Evolutionary conservation across 2,797 vertebrate genomes (phyloP).

Genomic region (Acrossocheilus fasciatus): DNA sequence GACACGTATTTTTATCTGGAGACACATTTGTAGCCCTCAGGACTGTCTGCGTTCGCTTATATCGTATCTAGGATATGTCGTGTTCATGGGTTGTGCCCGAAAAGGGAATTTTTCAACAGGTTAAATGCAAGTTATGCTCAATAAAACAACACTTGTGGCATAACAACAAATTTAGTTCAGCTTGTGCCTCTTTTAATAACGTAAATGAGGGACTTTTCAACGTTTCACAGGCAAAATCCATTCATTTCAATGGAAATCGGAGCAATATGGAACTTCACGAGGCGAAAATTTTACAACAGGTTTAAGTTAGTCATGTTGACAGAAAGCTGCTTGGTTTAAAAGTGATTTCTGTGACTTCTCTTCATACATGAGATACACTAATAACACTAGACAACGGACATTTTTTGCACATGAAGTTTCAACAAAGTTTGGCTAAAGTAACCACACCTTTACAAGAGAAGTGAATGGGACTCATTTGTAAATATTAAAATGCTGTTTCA

Average conservation of each 20-base stretch:
- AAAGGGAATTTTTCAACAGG: background rate
- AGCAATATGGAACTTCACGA: no score
- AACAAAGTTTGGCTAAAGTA: background rate
- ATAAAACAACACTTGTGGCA: background rate
- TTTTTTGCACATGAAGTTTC: background rate
- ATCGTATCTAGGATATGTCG: background rate
- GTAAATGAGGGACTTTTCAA: background rate
- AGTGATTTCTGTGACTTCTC: background rate
- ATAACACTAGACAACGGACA: background rate
- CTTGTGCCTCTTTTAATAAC: background rate
- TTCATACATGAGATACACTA: background rate
- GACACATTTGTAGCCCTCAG: slow-evolving; percentile 61
- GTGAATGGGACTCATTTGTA: background rate
- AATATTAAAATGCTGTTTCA: background rate
- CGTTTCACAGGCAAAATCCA: background rate
- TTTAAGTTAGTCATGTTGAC: background rate
- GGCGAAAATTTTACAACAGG: background rate
- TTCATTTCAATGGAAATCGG: background rate
- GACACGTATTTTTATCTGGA: slow-evolving; percentile 47
- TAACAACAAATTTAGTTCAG: background rate
- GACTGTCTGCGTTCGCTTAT: slow-evolving; percentile 48
- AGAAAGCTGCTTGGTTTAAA: background rate
- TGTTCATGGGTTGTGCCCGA: background rate
- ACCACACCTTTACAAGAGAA: background rate
- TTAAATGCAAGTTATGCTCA: background rate